Conservation (phyloP, 35 echinoderm and acorn worm genomes). For the Heliocidaris tuberculata region DNA sequence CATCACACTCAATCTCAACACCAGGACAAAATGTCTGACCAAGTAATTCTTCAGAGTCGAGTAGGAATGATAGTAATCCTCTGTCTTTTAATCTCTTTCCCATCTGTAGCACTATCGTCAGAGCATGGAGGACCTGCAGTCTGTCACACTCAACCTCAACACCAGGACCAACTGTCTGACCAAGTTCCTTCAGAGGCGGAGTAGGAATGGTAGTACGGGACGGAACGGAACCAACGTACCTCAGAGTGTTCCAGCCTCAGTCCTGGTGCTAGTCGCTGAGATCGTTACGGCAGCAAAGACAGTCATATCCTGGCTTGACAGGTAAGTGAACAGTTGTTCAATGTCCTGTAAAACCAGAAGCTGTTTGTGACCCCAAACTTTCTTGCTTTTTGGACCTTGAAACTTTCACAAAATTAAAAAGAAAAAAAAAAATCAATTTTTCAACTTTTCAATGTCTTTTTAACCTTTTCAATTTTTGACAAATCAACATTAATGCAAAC, state of each 20-base stretch:
- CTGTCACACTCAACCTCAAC: slow-evolving; percentile 68
- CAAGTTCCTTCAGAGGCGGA: slow-evolving; percentile 52
- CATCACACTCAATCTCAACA: slow-evolving; percentile 63
- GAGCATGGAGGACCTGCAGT: slow-evolving; percentile 72
- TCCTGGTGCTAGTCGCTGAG: slow-evolving; percentile 68
- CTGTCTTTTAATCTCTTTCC: neutral
- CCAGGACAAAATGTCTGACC: slow-evolving; percentile 65
- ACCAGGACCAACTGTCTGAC: slow-evolving; percentile 71
- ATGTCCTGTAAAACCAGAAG: too few relatives aligned
- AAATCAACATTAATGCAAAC: too few relatives aligned
- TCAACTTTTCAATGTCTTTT: too few relatives aligned
- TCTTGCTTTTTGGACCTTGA: too few relatives aligned
- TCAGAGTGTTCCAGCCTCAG: slow-evolving; percentile 46
- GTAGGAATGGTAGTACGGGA: slow-evolving; percentile 4
- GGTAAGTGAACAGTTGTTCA: slow-evolving; percentile 44
- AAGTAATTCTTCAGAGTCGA: slow-evolving; percentile 56
- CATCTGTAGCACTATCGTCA: slow-evolving; percentile 73
- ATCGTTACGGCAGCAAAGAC: slow-evolving; percentile 74
- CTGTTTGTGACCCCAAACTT: too few relatives aligned
- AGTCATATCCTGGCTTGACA: slow-evolving; percentile 89
- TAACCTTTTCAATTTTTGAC: too few relatives aligned
- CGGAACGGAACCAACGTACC: slow-evolving; percentile 5
- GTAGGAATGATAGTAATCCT: neutral
- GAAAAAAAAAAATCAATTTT: too few relatives aligned
- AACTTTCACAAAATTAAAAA: too few relatives aligned